phyloP scores from a whole-genome alignment of 1,140 invertebrate species.

The Contarinia nasturtii region DNA sequence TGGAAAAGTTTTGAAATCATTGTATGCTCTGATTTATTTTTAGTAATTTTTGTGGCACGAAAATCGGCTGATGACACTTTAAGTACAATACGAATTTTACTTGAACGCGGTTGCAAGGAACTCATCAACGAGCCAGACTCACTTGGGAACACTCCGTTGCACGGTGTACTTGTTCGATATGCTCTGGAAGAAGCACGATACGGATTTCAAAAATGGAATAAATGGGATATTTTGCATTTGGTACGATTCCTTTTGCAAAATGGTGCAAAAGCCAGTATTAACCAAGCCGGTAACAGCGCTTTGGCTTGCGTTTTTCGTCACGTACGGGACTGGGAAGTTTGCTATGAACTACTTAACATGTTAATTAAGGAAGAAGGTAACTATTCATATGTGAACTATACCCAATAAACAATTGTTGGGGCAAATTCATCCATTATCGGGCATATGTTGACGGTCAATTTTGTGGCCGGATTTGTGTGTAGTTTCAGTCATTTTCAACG shows the following conservation, averaged over 20 bases:
- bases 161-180: constrained; percentile 48
- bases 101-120: constrained; percentile 46
- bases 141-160: constrained; percentile 40
- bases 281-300: constrained; percentile 48
- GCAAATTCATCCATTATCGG: too few species aligned
- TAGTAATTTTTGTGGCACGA: constrained; percentile 36
- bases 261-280: constrained; percentile 45
- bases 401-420: too few species aligned
- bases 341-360: constrained; percentile 52
- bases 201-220: constrained; percentile 49
- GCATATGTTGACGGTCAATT: too few species aligned
- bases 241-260: constrained; percentile 39
- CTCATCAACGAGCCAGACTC: constrained; percentile 53
- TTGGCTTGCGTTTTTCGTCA: constrained; percentile 51
- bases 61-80: constrained; percentile 51
- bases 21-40: constrained; percentile 5
- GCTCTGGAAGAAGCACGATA: constrained; percentile 48
- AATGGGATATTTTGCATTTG: constrained; percentile 49
- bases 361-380: constrained; percentile 42
- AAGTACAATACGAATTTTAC: constrained; percentile 36
- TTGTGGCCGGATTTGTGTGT: too few species aligned
- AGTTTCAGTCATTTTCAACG: too few species aligned
- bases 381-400: too few species aligned
- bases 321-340: constrained; percentile 56
- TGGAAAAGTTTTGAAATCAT: background rate